Conservation (phyloP, 2,113 vertebrate genomes). For the Poecilia latipinna region DNA sequence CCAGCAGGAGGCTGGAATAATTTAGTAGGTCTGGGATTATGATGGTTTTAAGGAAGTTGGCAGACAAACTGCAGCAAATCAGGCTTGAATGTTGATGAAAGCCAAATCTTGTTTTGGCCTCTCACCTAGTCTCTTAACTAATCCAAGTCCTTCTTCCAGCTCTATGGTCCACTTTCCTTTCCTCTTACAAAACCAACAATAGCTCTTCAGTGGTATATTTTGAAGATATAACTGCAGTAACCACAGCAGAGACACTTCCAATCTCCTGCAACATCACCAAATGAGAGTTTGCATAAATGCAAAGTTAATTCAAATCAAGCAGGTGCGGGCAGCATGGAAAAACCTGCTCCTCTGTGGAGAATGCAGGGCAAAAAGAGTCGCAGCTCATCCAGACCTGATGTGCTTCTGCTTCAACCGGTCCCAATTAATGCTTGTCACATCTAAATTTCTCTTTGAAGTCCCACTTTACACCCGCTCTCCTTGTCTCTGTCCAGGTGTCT, state of each 20-base stretch:
- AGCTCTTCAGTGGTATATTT: slow-evolving; percentile 36
- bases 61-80: slow-evolving; percentile 34
- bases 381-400: slow-evolving; percentile 50
- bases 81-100: slow-evolving; percentile 53
- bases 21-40: slow-evolving; percentile 55
- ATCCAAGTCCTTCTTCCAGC: slow-evolving; percentile 41
- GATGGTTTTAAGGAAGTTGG: slow-evolving; percentile 53
- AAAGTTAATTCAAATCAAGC: slow-evolving; percentile 49
- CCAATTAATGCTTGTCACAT: slow-evolving; percentile 71
- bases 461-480: slow-evolving; percentile 34
- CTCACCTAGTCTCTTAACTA: slow-evolving; percentile 30
- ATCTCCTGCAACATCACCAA: slow-evolving; percentile 9
- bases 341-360: slow-evolving; percentile 12
- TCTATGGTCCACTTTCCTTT: slow-evolving; percentile 28
- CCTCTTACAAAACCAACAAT: slow-evolving; percentile 15
- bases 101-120: slow-evolving; percentile 57
- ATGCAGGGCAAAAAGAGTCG: slow-evolving; percentile 18
- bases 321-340: slow-evolving; percentile 29
- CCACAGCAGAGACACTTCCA: slow-evolving; percentile 2
- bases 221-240: slow-evolving; percentile 33
- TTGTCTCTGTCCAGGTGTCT: slow-evolving; percentile 86
- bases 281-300: slow-evolving; percentile 17
- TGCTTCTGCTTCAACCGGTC: slow-evolving; percentile 52
- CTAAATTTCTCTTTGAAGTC: slow-evolving; percentile 67
- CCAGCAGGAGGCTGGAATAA: slow-evolving; percentile 40